phyloP scores from a whole-genome alignment of 2,113 vertebrate species.

The Sapayoa aenigma region DNA sequence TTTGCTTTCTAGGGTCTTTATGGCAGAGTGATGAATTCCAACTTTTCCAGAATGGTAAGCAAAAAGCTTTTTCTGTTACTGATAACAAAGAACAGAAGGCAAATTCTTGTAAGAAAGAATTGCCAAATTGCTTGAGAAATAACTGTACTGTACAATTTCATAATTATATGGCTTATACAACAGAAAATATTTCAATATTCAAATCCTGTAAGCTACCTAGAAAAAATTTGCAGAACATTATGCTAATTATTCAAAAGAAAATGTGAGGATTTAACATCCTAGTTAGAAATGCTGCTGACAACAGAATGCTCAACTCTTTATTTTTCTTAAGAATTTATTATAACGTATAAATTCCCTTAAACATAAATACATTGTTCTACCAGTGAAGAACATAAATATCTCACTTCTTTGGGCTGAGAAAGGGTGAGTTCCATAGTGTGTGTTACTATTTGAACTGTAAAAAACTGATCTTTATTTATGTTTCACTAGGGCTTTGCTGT shows the following conservation, averaged over 20 bases:
- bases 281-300: slow-evolving; percentile 50
- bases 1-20: slow-evolving; percentile 75
- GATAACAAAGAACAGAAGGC: slow-evolving; percentile 57
- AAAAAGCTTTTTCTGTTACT: slow-evolving; percentile 69
- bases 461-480: slow-evolving; percentile 66
- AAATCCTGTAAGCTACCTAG: slow-evolving; percentile 56
- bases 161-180: slow-evolving; percentile 64
- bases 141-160: slow-evolving; percentile 47
- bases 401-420: slow-evolving; percentile 26
- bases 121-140: slow-evolving; percentile 61
- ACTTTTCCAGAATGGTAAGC: slow-evolving; percentile 75
- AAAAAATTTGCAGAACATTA: slow-evolving; percentile 44
- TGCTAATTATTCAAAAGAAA: slow-evolving; percentile 31
- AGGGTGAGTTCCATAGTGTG: neutral
- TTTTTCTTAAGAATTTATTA: slow-evolving; percentile 49
- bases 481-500: slow-evolving; percentile 59
- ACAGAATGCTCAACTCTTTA: slow-evolving; percentile 15
- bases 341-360: slow-evolving; percentile 23
- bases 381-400: slow-evolving; percentile 6
- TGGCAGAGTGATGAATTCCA: slow-evolving; percentile 75
- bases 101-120: slow-evolving; percentile 48
- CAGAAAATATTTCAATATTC: slow-evolving; percentile 68
- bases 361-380: slow-evolving; percentile 41
- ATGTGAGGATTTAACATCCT: slow-evolving; percentile 13
- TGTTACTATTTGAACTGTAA: slow-evolving; percentile 40